These are phyloP conservation scores for Lophius americanus DNA, from an alignment of 2,797 vertebrate species.

Conservation along the genomic window DNA sequence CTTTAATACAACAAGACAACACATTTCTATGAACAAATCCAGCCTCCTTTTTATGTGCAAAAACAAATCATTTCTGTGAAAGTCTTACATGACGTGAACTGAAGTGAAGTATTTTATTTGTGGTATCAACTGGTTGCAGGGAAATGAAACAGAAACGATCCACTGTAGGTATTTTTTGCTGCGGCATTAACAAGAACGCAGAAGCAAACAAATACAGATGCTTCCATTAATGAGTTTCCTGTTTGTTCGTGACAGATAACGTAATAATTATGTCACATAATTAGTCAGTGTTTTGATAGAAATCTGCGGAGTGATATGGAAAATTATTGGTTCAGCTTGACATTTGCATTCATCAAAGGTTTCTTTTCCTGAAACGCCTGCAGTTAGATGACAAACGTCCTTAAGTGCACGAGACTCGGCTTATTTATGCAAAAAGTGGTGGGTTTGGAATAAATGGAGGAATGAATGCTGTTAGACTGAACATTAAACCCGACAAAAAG, in stretches of 20 bases:
- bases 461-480: constrained; percentile 7
- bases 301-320: constrained; percentile 28
- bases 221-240: constrained; percentile 61
- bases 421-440: constrained; percentile 11
- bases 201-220: neutral
- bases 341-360: constrained; percentile 3
- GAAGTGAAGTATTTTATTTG: neutral
- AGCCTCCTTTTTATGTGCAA: neutral
- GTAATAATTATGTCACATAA: constrained; percentile 56
- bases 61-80: neutral
- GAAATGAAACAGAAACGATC: constrained; percentile 17
- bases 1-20: too few relatives aligned
- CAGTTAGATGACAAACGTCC: neutral
- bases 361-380: constrained; percentile 9
- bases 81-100: neutral
- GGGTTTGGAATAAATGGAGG: constrained; percentile 1
- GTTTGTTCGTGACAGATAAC: constrained; percentile 67
- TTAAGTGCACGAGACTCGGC: too few relatives aligned
- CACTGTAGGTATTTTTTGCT: constrained; percentile 23
- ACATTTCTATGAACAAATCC: neutral
- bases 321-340: constrained; percentile 26
- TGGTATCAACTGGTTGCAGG: constrained; percentile 2
- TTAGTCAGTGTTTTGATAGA: constrained; percentile 46
- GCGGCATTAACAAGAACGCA: constrained; percentile 23
- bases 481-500: neutral